Evolutionary conservation across 1,140 invertebrate genomes (phyloP), one percentile per base, ranked within the genome.

Genomic region (Drosophila arizonae): DNA sequence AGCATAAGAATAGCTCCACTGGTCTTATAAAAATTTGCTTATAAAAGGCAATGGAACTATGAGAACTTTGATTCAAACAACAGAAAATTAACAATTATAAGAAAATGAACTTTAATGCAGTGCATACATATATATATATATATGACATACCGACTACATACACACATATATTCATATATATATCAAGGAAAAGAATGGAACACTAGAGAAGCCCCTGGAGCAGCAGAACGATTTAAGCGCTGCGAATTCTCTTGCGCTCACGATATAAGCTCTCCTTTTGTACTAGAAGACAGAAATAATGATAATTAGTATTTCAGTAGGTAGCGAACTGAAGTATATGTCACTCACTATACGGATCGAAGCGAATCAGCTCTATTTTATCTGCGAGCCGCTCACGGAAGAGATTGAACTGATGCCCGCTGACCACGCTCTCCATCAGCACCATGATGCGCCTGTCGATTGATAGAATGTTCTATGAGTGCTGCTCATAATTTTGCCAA

Each of bases 331-430:
- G 24, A 39, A 11, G 1, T 24, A 54, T 1, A 1, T 4, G 6
- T 2, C 58, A 93, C 94, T 95, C 93, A 97, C 96, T 94, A 65
- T 92, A 95, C 10, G 96, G 97, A 93, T 97, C 97, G 90, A 95
- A 96, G 55, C 88, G 77, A 51, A 96, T 92, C 4, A 95, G 69
- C 92, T 97, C 96, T 36, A 97, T 72, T 93, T 97, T 97, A 39
- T 97, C 96, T 6, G 91, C 95, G 33, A 95, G 85, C 75, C 96
- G 93, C 70, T 96, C 95, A 57, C 96, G 93, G 36, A 95, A 93
- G 58, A 90, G 86, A 46, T 93, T 93, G 39, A 94, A 93, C 76
- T 93, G 94, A 78, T 97, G 96, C 10, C 96, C 96, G 77, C 94
- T 95, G 17, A 96, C 95, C 52, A 95, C 89, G 92, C 96, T 97